Base-by-base conservation (phyloP, 2,797 vertebrate species). In the Platyrinchus mystaceus region DNA sequence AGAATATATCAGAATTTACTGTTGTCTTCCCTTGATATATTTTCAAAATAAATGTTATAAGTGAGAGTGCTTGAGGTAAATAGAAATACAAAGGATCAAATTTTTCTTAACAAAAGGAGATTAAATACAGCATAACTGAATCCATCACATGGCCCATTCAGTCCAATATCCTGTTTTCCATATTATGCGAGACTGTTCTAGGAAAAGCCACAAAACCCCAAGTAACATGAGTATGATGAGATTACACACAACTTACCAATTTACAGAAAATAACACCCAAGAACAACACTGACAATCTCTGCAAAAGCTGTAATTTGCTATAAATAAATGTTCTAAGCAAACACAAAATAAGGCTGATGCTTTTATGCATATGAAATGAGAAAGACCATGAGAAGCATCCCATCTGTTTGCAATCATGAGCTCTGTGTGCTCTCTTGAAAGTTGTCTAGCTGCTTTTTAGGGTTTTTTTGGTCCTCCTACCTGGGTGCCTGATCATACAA, bases 271-370 rank as follows among this genome's bases (percentile, higher is more conserved):
- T 86, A 85, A 37, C 34, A n/a, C 32, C 32, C 2, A 2, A 87
- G 81, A 92, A 50, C 41, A 93, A 77, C 63, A 80, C 52, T 84
- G 71, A 53, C 44, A 81, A 56, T 87, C 73, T 88, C 83, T 81
- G 78, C 41, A 83, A 91, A 94, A 85, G 52, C 87, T 94, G 63
- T 75, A 44, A 87, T 93, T 91, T 91, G 14, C 76, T 90, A 90
- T 92, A 92, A 93, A 92, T 91, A 93, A 84, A 63, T 89, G 73
- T 89, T 84, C 88, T 70, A 87, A 88, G 84, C 73, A 94, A 94
- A 78, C 55, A 86, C 19, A 92, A 89, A 95, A 70, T 62, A 90
- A 69, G 80, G 41, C 78, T 50, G 44, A 83, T 92, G 60, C 53
- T 91, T 27, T 85, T 70, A 81, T 19, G 71, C 53, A 56, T 85